Conservation (phyloP, 2,888 invertebrate species). For the Linyphia triangularis region DNA sequence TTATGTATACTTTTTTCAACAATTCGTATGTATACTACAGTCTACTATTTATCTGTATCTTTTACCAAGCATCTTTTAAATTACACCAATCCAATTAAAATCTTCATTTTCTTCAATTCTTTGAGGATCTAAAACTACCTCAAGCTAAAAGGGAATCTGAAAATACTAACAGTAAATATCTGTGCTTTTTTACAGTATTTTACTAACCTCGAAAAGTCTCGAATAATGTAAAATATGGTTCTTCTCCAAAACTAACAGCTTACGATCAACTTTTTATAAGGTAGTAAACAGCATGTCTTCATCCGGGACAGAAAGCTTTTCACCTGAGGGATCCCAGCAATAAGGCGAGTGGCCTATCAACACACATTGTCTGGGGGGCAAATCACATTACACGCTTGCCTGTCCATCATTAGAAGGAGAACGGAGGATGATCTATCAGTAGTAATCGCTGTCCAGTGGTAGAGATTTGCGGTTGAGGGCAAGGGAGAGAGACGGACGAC, state of each 20-base stretch:
- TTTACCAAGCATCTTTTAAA: too few species aligned
- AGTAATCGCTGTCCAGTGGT: slow-evolving; percentile 58
- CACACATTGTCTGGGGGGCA: slow-evolving; percentile 48
- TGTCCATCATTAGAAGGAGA: slow-evolving; percentile 57
- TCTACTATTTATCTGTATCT: too few species aligned
- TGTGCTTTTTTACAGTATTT: too few species aligned
- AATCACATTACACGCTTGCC: slow-evolving; percentile 62
- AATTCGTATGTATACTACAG: too few species aligned
- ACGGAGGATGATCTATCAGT: slow-evolving; percentile 62
- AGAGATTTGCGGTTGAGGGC: slow-evolving; percentile 62
- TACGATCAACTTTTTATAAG: background rate
- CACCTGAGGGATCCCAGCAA: slow-evolving; percentile 44
- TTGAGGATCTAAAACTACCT: too few species aligned
- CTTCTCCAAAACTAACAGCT: background rate
- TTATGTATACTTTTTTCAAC: too few species aligned
- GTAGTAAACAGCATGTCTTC: slow-evolving; percentile 12
- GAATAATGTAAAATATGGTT: too few species aligned
- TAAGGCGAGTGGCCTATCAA: slow-evolving; percentile 56
- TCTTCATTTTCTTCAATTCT: too few species aligned
- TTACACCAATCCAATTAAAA: too few species aligned
- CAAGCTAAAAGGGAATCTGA: too few species aligned
- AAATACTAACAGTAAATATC: too few species aligned
- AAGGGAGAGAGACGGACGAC: slow-evolving; percentile 20
- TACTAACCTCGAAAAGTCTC: too few species aligned
- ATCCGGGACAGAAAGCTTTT: background rate